Evolutionary conservation across 2,113 vertebrate species (phyloP), one percentile per base, ranked within the genome.

Genomic region (Ictalurus furcatus): DNA sequence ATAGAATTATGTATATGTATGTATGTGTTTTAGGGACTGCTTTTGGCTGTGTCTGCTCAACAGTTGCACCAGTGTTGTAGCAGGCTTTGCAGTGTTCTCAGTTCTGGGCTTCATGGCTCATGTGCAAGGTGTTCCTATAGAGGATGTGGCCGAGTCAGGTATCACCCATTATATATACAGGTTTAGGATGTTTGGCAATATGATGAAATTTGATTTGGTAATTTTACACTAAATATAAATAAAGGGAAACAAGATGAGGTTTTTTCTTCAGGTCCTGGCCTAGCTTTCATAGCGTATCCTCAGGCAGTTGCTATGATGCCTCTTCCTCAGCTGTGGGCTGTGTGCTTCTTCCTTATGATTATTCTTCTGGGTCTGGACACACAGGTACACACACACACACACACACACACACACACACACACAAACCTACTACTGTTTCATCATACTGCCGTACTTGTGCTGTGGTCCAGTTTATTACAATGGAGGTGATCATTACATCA

Each of bases 31-130:
- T 89, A 96, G 95, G 78, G 95, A 96, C 87, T 93, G 94, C 65
- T 87, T 96, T 28, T 94, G 92, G 91, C 90, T 96, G 90, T 95
- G 95, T 85, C 89, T 95, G 79, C 92, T 96, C 56, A 96, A 96
- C 93, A 94, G 95, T 67, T 73, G 71, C 1, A 96, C 95, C 85
- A 96, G 96, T 52, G 1, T 96, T 0, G 93, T 95, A 0, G 96
- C 95, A 85, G 96, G 96, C 0, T 96, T 96, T 87, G 95, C 95
- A 0, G 95, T 96, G 37, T 96, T 96, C 92, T 96, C 96, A 0
- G 94, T 96, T 83, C 90, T 96, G 73, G 96, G 96, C 23, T 96
- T 96, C 92, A 96, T 96, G 96, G 93, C 96, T n/a, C 89, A 95
- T 13, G 89, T 95, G 83, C 95, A 96, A 80, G 94, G 94, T 0